Conservation (phyloP, 2,888 invertebrate species). For the Aspidapion aeneum region DNA sequence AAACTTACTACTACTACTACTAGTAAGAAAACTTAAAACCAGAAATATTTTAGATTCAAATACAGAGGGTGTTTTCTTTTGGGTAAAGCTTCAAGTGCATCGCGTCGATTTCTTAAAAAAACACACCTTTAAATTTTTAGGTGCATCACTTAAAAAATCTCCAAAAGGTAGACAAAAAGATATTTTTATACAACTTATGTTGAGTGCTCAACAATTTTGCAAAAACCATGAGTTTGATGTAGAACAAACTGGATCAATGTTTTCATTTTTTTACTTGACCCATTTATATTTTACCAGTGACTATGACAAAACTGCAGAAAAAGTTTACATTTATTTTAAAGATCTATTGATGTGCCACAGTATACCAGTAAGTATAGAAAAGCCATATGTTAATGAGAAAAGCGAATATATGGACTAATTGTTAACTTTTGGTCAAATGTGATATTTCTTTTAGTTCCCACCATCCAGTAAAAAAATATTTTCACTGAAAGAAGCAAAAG, state of each 20-base stretch:
- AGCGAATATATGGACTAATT: conserved; percentile 5
- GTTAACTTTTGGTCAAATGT: conserved; percentile 6
- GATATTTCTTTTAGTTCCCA: conserved; percentile 39
- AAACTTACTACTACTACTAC: not conserved
- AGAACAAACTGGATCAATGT: conserved; percentile 39
- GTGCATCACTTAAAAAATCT: conserved; percentile 32
- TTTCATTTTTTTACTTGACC: conserved; percentile 43
- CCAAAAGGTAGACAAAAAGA: conserved; percentile 37
- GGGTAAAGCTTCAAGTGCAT: too few species aligned
- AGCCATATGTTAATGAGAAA: not conserved
- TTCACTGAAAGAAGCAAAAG: conserved; percentile 37
- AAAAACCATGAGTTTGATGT: conserved; percentile 32
- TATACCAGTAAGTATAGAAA: conserved; percentile 36
- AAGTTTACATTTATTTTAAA: conserved; percentile 43
- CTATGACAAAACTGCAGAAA: conserved; percentile 39
- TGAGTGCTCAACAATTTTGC: conserved; percentile 40
- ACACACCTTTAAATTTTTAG: conserved; percentile 30
- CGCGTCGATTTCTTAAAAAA: too few species aligned
- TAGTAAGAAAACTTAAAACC: not conserved
- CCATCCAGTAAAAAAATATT: conserved; percentile 41
- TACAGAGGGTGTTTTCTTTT: too few species aligned
- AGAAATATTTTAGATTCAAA: too few species aligned
- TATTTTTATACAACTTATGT: conserved; percentile 41
- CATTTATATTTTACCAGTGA: conserved; percentile 41
- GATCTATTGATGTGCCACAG: conserved; percentile 40